Base-by-base conservation (phyloP, 2,797 vertebrate genomes). In the Dendrocincla fuliginosa region DNA sequence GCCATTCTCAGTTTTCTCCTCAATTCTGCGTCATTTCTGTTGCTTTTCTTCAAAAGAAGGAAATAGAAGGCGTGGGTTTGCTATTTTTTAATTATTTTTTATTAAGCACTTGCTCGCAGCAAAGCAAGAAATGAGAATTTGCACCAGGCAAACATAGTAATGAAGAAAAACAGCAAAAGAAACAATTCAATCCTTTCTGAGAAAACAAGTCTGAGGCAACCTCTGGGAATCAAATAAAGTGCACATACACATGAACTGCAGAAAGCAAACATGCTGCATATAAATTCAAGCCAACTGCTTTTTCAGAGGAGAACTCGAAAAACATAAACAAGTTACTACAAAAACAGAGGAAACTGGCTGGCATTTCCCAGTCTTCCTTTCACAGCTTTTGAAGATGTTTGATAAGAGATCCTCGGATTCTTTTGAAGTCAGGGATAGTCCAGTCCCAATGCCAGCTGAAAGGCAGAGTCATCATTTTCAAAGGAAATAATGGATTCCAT, bases 381-480 rank as follows among this genome's bases (percentile, higher is more conserved):
- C 92, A 95, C 87, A 67, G 84, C 53, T 97, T 94, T 97, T 93
- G 91, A 96, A 93, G 92, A 84, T 24, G 73, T 49, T 93, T 92
- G 95, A 95, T 96, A 96, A 94, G 92, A 69, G 84, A 83, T 89
- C 41, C 44, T 94, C 79, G 88, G 25, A 14, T 64, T 25, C 89
- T 87, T 92, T 95, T 96, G 90, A 96, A 96, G 95, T 89, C 71
- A 60, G 57, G 68, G 87, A 80, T 39, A 49, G 49, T 61, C 79
- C 68, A 37, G 57, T 77, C 53, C 65, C 61, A 87, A 55, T 89
- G 84, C 71, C 89, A 90, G 2, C 6, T 32, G 3, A 84, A 80
- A 85, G 53, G n/a, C 87, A 87, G 80, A 86, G 56, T 87, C 71
- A 68, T 61, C 22, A 47, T 90, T 94, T 87, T 50, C 68, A 80